Evolutionary conservation across 30 jellyfish, hydroid and myxozoan genomes (phyloP), one percentile per base, ranked within the genome.

Genomic region (Turritopsis rubra): DNA sequence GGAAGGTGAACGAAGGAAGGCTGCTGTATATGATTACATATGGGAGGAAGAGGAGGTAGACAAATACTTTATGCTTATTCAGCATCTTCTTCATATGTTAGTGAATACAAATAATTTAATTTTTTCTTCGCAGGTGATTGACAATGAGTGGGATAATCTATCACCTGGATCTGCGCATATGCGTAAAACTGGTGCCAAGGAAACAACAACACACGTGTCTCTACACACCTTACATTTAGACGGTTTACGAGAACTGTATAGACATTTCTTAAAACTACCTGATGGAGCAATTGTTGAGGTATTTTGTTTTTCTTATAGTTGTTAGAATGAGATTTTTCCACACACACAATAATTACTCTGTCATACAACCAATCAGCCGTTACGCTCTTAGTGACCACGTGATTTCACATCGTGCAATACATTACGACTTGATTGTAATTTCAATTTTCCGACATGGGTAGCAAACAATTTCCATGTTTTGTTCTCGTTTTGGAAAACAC

Each of bases 241-340:
- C 73, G 98, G 98, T 18, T 72, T 92, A 29, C 79, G 96, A 60
- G 95, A 92, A 78, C 75, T 92, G 73, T 90, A 87, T 85, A 77
- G 98, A 75, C 98, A 92, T 27, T 92, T 92, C 89, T 53, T 92
- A 74, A 85, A 87, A 30, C 84, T 88, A 17, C 96, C 93, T 65
- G 90, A 92, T 71, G 98, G 98, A 52, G 96, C 98, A 28, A 81
- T 92, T 0, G 90, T 88, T 19, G 98, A 92, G 98, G 98, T 92
- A 81, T 20, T 79, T 52, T 79, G 17, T 72, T 74, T 68, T 68
- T 8, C 19, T 19, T 1, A n/a, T 0, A 8, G 16, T 23, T 0
- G 77, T 23, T n/a, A 19, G 77, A 18, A 18, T 60, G 19, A 18
- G 19, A 60, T 60, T 60, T 60, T 60, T 60, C 72, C 73, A 60